Evolutionary conservation across 2,888 invertebrate species (phyloP), one percentile per base, ranked within the genome.

Genomic region (Brassicogethes aeneus): DNA sequence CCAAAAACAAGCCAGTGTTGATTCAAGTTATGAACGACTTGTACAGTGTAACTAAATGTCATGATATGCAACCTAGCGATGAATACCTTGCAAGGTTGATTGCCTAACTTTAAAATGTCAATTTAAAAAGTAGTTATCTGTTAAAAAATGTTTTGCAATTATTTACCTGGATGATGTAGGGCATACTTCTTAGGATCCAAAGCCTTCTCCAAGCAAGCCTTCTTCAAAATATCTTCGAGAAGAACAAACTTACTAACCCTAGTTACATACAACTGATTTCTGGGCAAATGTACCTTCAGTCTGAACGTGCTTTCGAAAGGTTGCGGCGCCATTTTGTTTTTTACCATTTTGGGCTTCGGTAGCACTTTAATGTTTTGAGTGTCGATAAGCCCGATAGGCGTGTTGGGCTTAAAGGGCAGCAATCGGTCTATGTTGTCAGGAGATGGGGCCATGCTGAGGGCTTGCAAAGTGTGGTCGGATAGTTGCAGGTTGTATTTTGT

Each of bases 221-320:
- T 75, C 42, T 74, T 71, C 54, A 85, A 73, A 38, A 89, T 76
- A 46, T 85, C 81, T 32, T 76, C 75, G 17, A 89, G 69, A 16
- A 75, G 72, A 37, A 79, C 79, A 51, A 79, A 75, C 10, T 82
- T 81, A 49, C 82, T 82, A 45, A 87, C 77, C 47, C 89, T 71
- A 31, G 80, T 74, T 8, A 89, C 87, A 66, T 80, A 84, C 42
- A 88, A 73, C 68, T 89, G 88, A 61, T 84, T 84, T 52, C 82
- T 75, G 17, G 88, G 89, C 53, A 89, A 70, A 60, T 85, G 80
- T 23, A 89, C 84, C 64, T 68, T 66, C 49, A 76, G 60, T 57
- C 76, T 65, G 59, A 76, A 76, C 32, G 76, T 76, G 47, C 73
- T 73, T 68, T 80, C 79, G 57, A 80, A 80, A 3, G 78, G 79